Percentiles rank a stretch among this genome's conserved stretches.
Evolutionary conservation across 2,888 invertebrate genomes (phyloP).

Genomic region (Mesoligia furuncula): DNA sequence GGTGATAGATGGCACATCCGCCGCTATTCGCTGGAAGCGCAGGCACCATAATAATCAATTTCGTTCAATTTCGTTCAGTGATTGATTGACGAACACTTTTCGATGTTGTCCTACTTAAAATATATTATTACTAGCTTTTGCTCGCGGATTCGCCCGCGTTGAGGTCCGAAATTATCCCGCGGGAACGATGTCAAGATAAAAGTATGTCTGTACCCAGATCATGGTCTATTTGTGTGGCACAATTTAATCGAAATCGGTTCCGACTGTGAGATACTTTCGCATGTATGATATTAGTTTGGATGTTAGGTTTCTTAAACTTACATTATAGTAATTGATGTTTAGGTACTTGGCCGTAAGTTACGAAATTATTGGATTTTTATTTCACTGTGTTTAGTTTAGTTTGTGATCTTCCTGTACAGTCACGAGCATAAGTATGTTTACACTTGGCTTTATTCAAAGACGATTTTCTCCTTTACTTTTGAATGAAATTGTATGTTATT

Average conservation of each 20-base stretch:
- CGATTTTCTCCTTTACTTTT: too few relatives aligned
- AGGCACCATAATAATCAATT: conserved; percentile 47
- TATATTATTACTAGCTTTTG: background rate
- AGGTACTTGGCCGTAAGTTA: background rate
- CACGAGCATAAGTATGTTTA: too few relatives aligned
- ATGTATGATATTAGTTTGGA: background rate
- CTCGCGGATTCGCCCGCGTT: too few relatives aligned
- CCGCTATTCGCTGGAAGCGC: conserved; percentile 15
- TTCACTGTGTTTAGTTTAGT: too few relatives aligned
- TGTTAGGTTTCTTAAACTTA: background rate
- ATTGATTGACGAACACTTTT: conserved; percentile 54
- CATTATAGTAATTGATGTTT: background rate
- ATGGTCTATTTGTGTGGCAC: background rate
- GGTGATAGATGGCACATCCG: conserved; percentile 51
- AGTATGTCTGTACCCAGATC: background rate
- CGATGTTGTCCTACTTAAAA: conserved; percentile 20
- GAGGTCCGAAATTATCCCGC: background rate
- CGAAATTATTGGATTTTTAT: too few relatives aligned
- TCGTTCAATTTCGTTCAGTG: conserved; percentile 46
- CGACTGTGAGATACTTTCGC: background rate
- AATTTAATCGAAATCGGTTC: background rate
- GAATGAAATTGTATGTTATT: too few relatives aligned
- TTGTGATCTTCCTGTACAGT: too few relatives aligned
- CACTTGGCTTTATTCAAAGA: too few relatives aligned
- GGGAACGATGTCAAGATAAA: background rate